Base-by-base conservation (phyloP, 2,888 invertebrate species). In the Sceliomorpha sp. region DNA sequence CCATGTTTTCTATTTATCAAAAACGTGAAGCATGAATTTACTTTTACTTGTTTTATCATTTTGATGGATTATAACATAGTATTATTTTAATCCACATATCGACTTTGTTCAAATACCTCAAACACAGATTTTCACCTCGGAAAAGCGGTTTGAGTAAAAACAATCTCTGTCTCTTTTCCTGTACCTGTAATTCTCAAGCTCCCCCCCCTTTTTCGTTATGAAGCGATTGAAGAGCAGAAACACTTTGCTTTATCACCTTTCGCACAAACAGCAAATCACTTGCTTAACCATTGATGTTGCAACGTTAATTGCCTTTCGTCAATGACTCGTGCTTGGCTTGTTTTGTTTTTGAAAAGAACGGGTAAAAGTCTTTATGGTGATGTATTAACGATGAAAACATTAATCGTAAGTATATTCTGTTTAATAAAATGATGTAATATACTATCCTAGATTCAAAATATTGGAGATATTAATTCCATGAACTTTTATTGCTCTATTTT, bases 201-300 rank as follows among this genome's bases (percentile, higher is more conserved):
- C 32, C 31, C 32, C 31, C 24, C 42, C 39, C 12, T 37, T 45
- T 55, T 63, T 39, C 53, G 40, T 63, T 40, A 47, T 24, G 20
- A 26, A 40, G 34, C 45, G 42, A 63, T 55, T 29, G 48, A 36
- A 36, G 50, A 56, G 50, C 51, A 60, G 56, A 59, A 64, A 56
- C 64, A 64, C 42, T 56, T 63, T 48, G 64, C 44, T 56, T 48
- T 56, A 64, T 56, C 56, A 56, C 36, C 36, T 15, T 24, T 15
- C 7, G 51, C 36, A 37, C 31, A 34, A 44, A 44, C 24, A 34
- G 34, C 44, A 51, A 50, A 31, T 51, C 60, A 51, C 60, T 51
- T 45, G 51, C 44, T 7, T 29, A 34, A 37, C 50, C 37, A 36
- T 50, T 20, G 44, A 34, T 24, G 17, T 9, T 24, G 45, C 17